Base-by-base conservation (phyloP, 2,113 vertebrate genomes). In the Vanacampus margaritifer region DNA sequence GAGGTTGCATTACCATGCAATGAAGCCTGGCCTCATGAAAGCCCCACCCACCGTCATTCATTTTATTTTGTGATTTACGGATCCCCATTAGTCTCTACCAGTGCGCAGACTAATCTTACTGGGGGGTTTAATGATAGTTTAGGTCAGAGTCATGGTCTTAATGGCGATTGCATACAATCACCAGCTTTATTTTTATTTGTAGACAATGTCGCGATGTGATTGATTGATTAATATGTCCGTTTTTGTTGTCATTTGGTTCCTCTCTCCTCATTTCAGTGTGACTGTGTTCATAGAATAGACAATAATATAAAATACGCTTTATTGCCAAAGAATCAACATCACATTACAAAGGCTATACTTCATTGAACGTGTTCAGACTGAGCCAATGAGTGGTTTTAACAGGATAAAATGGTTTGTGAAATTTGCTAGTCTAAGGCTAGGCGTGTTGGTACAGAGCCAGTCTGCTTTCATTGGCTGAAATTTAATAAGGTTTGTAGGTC, bases 401-500 rank as follows among this genome's bases (percentile, higher is more conserved):
- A 16, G 4, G 16, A 45, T 45, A 45, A 17, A 45, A 17, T 45
- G 16, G 43, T 8, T 39, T n/a, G n/a, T 43, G 13, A 43, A 43
- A 13, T 43, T 43, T 45, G 43, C 13, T 3, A 5, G 43, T 16
- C 43, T n/a, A n/a, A n/a, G n/a, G n/a, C n/a, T n/a, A n/a, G n/a
- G n/a, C n/a, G n/a, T n/a, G n/a, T n/a, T n/a, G 64, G 21, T 51
- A 43, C 53, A 60, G 19, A 35, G 67, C 64, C 69, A 16, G 54
- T 32, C n/a, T 36, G 56, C 28, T 65, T 7, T 65, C 16, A 51
- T 36, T 50, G 14, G 51, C 3, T 73, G 17, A 58, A 68, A 75
- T 73, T 67, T 39, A 88, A 84, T 64, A 67, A 43, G 65, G 86
- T 82, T 86, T 86, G 66, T 84, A 79, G 86, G 86, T 74, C 82